Percentiles rank a stretch among this genome's conserved stretches.
Evolutionary conservation across 2,113 vertebrate genomes (phyloP).

Genomic region (Loxodonta africana): DNA sequence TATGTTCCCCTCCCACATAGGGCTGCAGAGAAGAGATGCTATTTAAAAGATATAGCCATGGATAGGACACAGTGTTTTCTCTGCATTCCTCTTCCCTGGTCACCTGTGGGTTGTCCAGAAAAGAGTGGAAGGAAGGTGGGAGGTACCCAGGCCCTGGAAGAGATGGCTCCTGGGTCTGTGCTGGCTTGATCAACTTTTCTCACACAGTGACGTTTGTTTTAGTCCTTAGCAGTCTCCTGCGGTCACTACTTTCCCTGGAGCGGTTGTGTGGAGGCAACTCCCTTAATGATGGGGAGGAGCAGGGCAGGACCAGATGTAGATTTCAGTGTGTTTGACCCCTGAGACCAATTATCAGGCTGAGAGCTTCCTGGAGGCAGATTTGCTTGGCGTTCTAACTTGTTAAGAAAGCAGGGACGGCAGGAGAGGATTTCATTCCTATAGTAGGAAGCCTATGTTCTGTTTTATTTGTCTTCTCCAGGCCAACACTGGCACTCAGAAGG

Average conservation of each 20-base stretch:
- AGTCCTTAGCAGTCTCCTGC: background rate
- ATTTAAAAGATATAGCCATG: conserved; percentile 76
- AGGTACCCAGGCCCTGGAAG: background rate
- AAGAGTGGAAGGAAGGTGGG: background rate
- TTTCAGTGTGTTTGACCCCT: background rate
- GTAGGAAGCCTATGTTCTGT: background rate
- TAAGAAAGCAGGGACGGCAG: background rate
- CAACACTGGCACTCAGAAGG: background rate
- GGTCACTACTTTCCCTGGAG: background rate
- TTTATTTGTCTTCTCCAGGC: background rate
- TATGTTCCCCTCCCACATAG: conserved; percentile 84
- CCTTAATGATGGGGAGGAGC: background rate
- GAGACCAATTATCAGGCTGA: background rate
- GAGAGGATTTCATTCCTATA: background rate
- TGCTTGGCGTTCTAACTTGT: background rate
- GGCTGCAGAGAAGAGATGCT: conserved; percentile 80
- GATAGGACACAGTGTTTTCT: conserved; percentile 48
- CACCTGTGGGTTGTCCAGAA: background rate
- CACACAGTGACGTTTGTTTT: background rate
- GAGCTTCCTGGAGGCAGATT: background rate
- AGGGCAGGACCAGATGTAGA: background rate
- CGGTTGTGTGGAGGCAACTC: background rate
- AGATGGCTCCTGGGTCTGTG: background rate
- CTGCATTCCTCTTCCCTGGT: background rate
- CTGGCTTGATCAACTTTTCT: background rate